Evolutionary conservation across 2,113 vertebrate genomes (phyloP).

Genomic region (Colius striatus): DNA sequence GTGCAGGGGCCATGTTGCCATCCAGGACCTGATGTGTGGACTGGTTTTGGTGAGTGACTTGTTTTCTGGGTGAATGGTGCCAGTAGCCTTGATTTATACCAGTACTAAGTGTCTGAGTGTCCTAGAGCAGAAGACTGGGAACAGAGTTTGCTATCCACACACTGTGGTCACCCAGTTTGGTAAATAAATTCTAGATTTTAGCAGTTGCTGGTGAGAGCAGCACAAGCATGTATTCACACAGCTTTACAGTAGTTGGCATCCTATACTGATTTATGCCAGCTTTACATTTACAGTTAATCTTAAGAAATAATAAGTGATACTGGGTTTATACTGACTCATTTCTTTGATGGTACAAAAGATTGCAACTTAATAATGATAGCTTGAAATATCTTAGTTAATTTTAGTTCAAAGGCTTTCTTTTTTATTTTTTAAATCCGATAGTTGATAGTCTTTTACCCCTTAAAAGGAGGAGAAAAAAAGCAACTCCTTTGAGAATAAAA

Average conservation of each 20-base stretch:
- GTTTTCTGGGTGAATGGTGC: neutral
- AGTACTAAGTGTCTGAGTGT: neutral
- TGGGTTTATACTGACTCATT: neutral
- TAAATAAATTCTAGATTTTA: neutral
- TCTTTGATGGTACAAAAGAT: slow-evolving; percentile 1
- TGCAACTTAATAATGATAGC: neutral
- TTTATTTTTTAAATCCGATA: neutral
- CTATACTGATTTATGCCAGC: neutral
- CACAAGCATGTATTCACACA: neutral
- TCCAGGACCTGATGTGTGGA: neutral
- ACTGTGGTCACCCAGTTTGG: neutral
- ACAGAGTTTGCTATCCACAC: neutral
- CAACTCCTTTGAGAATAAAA: slow-evolving; percentile 20
- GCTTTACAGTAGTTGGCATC: neutral
- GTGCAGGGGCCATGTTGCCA: neutral
- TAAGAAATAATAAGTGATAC: neutral
- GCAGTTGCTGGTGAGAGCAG: neutral
- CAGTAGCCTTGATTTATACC: neutral
- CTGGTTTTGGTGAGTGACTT: neutral
- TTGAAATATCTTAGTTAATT: slow-evolving; percentile 6
- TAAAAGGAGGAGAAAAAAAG: slow-evolving; percentile 44
- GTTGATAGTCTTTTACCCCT: neutral
- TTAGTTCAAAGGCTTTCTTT: slow-evolving; percentile 19
- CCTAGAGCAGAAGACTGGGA: neutral
- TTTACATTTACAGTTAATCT: neutral